Conservation (phyloP, 2,888 invertebrate genomes). For the Caenorhabditis afra region DNA sequence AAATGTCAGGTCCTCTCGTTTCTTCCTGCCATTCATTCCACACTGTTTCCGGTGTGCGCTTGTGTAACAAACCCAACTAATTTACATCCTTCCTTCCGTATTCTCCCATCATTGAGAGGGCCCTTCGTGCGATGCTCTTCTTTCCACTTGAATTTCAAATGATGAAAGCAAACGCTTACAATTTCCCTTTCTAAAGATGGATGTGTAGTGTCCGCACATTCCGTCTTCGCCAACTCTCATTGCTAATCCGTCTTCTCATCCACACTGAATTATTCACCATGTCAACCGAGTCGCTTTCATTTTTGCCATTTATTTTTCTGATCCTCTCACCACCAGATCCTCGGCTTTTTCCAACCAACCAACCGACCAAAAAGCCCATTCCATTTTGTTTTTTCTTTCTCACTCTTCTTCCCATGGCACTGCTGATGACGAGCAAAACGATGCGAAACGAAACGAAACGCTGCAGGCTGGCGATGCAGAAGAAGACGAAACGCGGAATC, state of each 20-base stretch:
- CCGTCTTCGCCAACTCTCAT: slow-evolving; percentile 1
- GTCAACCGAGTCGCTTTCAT: slow-evolving; percentile 20
- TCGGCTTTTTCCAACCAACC: no score
- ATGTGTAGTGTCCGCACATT: slow-evolving; percentile 17
- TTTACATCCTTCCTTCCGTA: slow-evolving; percentile 23
- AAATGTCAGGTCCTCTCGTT: slow-evolving; percentile 15
- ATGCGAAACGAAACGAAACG: background rate
- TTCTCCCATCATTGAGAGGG: no score
- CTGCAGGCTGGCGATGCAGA: no score
- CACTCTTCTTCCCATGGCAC: slow-evolving; percentile 32
- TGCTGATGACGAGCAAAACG: slow-evolving; percentile 43
- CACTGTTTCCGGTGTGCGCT: background rate
- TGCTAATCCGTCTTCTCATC: slow-evolving; percentile 1
- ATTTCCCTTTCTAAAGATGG: slow-evolving; percentile 23
- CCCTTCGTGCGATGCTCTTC: background rate
- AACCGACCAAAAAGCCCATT: slow-evolving; percentile 10
- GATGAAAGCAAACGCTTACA: slow-evolving; percentile 22
- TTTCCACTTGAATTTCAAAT: slow-evolving; percentile 37
- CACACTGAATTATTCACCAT: slow-evolving; percentile 39
- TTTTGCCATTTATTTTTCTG: slow-evolving; percentile 22
- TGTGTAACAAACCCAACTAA: slow-evolving; percentile 15
- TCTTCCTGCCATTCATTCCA: slow-evolving; percentile 7
- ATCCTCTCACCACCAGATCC: background rate
- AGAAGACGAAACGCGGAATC: slow-evolving; percentile 16
- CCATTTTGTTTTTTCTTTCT: slow-evolving; percentile 30